Percentiles rank a stretch among this genome's conserved stretches.
phyloP scores from a whole-genome alignment of 2,888 invertebrate genomes.

The Philereme vetulata region DNA sequence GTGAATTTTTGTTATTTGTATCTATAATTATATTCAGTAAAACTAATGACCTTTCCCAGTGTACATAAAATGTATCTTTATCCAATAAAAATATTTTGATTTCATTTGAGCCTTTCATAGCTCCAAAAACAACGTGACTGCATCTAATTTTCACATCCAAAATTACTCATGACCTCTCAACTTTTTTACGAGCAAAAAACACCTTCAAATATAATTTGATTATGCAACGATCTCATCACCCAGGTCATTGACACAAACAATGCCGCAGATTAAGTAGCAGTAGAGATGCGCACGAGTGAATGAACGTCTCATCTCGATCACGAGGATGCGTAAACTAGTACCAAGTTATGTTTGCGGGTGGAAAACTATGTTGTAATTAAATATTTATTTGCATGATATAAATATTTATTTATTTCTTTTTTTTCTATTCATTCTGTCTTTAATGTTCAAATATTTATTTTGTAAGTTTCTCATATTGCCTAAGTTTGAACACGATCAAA shows the following conservation, averaged over 20 bases:
- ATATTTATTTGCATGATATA: not conserved
- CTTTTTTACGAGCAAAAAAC: conserved; percentile 8
- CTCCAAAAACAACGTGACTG: no score
- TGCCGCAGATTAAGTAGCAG: conserved; percentile 20
- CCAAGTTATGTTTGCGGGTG: conserved; percentile 30
- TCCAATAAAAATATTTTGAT: no score
- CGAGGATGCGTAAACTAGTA: conserved; percentile 19
- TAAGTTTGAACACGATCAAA: no score
- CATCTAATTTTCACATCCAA: not conserved
- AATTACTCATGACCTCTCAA: conserved; percentile 16
- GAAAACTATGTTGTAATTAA: not conserved
- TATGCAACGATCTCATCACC: conserved; percentile 28
- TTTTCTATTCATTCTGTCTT: no score
- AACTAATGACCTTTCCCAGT: no score
- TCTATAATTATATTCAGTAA: no score
- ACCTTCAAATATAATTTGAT: conserved; percentile 20
- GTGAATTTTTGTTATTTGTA: no score
- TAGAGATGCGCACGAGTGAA: conserved; percentile 40
- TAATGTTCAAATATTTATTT: no score
- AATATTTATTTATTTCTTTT: no score
- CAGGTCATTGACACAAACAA: conserved; percentile 40
- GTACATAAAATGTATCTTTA: no score
- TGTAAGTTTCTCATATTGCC: no score
- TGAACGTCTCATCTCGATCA: conserved; percentile 39
- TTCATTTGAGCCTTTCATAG: no score